phyloP scores from a whole-genome alignment of 1,140 invertebrate genomes.

The Drosophila eugracilis region DNA sequence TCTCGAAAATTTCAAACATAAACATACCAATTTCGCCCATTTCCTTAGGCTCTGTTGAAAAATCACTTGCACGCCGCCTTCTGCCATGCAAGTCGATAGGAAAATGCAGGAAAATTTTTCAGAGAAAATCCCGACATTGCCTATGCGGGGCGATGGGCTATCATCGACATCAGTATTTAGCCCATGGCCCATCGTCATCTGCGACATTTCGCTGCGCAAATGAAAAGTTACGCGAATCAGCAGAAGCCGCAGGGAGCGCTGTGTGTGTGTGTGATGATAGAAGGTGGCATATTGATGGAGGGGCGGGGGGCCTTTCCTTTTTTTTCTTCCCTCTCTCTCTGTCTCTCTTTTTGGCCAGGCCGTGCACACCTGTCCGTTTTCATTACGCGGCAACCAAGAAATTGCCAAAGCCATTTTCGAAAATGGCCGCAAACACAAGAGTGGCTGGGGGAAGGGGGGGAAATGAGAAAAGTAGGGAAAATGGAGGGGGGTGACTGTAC shows the following conservation, averaged over 20 bases:
- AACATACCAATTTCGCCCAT: not conserved
- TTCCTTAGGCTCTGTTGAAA: not conserved
- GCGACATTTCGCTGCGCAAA: constrained; percentile 43
- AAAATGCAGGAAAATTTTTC: constrained; percentile 1
- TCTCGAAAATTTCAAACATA: not conserved
- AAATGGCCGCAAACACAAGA: constrained; percentile 26
- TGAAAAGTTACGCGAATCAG: constrained; percentile 59
- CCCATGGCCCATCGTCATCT: constrained; percentile 37
- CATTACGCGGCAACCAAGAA: constrained; percentile 57
- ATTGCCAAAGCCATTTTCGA: constrained; percentile 65
- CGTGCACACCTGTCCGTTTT: constrained; percentile 68
- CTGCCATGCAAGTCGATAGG: not conserved
- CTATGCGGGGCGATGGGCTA: not conserved
- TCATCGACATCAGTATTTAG: constrained; percentile 25
- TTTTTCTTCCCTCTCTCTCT: not conserved
- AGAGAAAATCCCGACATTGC: constrained; percentile 4
- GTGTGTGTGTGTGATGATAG: not conserved
- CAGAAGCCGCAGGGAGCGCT: constrained; percentile 1
- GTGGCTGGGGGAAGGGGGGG: not conserved
- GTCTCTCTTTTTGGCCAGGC: constrained; percentile 12
- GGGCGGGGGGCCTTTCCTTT: not conserved
- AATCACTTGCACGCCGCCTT: not conserved
- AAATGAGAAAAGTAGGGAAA: not conserved
- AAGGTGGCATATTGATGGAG: not conserved
- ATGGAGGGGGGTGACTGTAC: not conserved